Percentiles rank a stretch among this genome's conserved stretches.
These are phyloP conservation scores for Sturnus vulgaris DNA, from an alignment of 2,113 vertebrate genomes.

Conservation along the genomic window DNA sequence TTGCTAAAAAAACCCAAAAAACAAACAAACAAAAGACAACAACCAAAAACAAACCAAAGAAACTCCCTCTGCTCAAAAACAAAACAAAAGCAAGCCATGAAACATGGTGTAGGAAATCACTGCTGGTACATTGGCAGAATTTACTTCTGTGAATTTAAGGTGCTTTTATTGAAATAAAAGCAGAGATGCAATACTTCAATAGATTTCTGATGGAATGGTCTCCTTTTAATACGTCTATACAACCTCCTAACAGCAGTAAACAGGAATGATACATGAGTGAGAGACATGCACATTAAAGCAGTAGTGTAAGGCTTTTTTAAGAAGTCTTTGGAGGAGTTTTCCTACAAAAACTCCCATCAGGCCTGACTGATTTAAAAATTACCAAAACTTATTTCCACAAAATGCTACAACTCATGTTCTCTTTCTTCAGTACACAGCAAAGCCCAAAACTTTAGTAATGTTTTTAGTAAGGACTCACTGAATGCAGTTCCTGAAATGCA, in stretches of 20 bases:
- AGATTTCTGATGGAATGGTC: neutral
- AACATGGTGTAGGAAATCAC: neutral
- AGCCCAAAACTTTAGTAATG: neutral
- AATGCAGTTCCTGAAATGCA: neutral
- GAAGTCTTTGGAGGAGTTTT: neutral
- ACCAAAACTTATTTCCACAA: neutral
- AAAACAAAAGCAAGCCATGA: neutral
- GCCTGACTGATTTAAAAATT: neutral
- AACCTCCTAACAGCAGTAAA: neutral
- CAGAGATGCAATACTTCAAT: neutral
- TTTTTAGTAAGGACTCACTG: neutral
- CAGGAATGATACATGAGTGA: neutral
- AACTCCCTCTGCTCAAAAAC: neutral
- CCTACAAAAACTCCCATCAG: neutral
- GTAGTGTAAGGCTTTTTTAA: neutral
- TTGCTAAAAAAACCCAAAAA: neutral
- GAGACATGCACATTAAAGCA: neutral
- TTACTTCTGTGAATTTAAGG: neutral
- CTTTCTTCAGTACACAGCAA: neutral
- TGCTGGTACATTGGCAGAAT: neutral
- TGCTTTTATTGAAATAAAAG: neutral
- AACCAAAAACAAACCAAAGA: neutral
- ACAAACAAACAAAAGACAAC: neutral
- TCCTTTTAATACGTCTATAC: neutral
- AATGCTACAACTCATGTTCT: neutral